Evolutionary conservation across 2,888 invertebrate genomes (phyloP), one percentile per base, ranked within the genome.

Genomic region (Diaperis boleti): DNA sequence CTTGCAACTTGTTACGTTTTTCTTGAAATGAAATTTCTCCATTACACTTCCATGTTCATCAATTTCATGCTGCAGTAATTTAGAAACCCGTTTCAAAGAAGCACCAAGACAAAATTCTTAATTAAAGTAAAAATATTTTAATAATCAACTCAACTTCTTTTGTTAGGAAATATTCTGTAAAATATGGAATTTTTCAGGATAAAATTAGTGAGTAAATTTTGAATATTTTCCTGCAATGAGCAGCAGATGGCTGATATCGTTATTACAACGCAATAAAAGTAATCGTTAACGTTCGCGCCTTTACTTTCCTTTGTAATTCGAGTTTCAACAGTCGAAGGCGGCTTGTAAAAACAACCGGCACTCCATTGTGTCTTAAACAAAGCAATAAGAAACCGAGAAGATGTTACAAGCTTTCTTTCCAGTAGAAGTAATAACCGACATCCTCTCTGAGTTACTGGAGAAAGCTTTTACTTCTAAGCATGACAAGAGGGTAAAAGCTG

Each of bases 401-500:
- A 31, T 55, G 55, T 55, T 31, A 44, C 20, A 29, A 13, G 31
- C 35, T 45, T 56, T 56, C 37, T 44, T 45, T 31, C 35, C 14
- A 39, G 8, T 22, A 52, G 15, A 39, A 56, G 56, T 44, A 56
- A 45, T 56, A 45, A 45, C 42, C 55, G 13, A 18, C 56, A 44
- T 56, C 26, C 45, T 20, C 11, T 50, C 37, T 52, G 17, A 52
- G 52, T 52, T 45, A 44, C 18, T 45, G 44, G 45, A n/a, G 35
- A 56, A 56, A 56, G 56, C 56, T 56, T 45, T 56, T 56, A 52
- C 39, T 52, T 33, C 26, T 13, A 33, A 35, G 15, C 56, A 45
- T 33, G 56, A 56, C 56, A 56, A 33, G 44, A 44, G 26, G 44
- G 56, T 45, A 45, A 45, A 45, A 33, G 45, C 22, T 44, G 17